Evolutionary conservation across 2,113 vertebrate species (phyloP).

Genomic region (Cavia aperea): DNA sequence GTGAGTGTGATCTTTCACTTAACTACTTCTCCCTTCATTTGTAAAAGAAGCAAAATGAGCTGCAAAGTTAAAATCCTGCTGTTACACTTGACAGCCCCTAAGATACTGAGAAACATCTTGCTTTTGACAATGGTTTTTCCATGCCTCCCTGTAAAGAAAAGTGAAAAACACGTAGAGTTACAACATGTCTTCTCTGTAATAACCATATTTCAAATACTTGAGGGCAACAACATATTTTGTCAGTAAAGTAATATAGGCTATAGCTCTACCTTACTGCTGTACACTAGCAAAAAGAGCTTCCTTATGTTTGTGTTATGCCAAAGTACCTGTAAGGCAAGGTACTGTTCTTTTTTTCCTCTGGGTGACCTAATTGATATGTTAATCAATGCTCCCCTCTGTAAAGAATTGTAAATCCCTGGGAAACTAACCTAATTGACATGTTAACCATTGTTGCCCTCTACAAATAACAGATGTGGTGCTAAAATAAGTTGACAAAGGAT

Average conservation of each 20-base stretch:
- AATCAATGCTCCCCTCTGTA: too few relatives aligned
- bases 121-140: slow-evolving; percentile 50
- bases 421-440: too few relatives aligned
- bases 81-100: slow-evolving; percentile 48
- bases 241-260: background rate
- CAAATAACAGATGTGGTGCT: too few relatives aligned
- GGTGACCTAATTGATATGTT: too few relatives aligned
- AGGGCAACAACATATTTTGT: background rate
- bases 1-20: background rate
- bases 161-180: background rate
- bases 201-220: background rate
- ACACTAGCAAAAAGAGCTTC: too few relatives aligned
- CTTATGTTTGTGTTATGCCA: too few relatives aligned
- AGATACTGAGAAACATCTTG: slow-evolving; percentile 16
- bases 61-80: background rate
- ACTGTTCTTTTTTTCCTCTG: too few relatives aligned
- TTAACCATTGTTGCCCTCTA: too few relatives aligned
- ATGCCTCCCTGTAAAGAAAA: slow-evolving; percentile 53
- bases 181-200: background rate
- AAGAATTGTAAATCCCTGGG: too few relatives aligned
- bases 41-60: background rate
- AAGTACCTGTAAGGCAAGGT: too few relatives aligned
- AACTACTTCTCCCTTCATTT: background rate
- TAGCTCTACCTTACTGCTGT: background rate
- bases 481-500: too few relatives aligned